Percentiles rank a stretch among this genome's conserved stretches.
Conservation (phyloP, 1,140 invertebrate genomes). For the Dendroctonus valens region DNA sequence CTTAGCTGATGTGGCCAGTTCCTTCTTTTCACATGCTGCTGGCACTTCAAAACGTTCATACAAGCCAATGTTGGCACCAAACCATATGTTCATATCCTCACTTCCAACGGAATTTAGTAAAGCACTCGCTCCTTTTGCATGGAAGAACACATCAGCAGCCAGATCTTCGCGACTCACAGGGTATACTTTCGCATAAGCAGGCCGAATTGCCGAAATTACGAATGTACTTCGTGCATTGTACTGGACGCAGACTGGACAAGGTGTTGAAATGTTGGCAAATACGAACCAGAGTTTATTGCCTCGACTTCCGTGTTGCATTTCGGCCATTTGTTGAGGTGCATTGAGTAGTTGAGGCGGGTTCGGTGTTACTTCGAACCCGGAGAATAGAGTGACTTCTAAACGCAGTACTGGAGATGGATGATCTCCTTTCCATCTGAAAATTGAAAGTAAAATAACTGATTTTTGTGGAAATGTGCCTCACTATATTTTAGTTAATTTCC, state of each 20-base stretch:
- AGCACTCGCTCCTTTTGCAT: constrained; percentile 56
- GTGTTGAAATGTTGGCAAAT: constrained; percentile 60
- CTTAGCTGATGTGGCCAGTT: not conserved
- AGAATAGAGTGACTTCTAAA: constrained; percentile 61
- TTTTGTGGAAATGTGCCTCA: too few species aligned
- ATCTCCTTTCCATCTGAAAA: constrained; percentile 58
- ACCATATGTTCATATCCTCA: constrained; percentile 65
- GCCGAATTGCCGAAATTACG: constrained; percentile 58
- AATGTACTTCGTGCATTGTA: constrained; percentile 58
- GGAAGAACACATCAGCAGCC: constrained; percentile 62
- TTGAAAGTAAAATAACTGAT: not conserved
- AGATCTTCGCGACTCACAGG: constrained; percentile 59
- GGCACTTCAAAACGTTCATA: constrained; percentile 1
- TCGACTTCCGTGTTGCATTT: constrained; percentile 58
- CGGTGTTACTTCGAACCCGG: constrained; percentile 59
- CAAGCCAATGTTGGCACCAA: constrained; percentile 55
- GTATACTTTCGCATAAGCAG: constrained; percentile 62
- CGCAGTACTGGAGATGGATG: constrained; percentile 59
- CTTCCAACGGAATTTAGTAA: constrained; percentile 59
- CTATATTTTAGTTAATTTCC: too few species aligned
- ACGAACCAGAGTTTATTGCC: constrained; percentile 63
- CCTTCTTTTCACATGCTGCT: constrained; percentile 14
- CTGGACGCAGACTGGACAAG: constrained; percentile 60
- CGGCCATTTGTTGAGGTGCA: constrained; percentile 52
- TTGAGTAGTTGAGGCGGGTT: constrained; percentile 50